Conservation (phyloP, 2,888 invertebrate species). For the Cerastis rubricosa region DNA sequence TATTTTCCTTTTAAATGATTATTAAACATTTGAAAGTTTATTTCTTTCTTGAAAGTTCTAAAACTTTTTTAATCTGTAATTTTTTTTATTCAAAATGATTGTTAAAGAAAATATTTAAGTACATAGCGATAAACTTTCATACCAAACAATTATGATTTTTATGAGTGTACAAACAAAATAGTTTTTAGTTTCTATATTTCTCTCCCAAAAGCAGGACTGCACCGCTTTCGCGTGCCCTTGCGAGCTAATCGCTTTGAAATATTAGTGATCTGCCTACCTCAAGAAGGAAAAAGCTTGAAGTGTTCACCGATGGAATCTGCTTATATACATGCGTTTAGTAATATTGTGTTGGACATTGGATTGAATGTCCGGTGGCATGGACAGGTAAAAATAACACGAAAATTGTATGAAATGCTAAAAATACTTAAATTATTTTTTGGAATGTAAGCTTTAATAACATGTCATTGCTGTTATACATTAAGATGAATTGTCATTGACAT, state of each 20-base stretch:
- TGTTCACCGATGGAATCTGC: conserved; percentile 47
- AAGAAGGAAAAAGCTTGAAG: conserved; percentile 51
- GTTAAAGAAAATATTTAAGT: conserved; percentile 14
- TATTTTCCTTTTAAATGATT: conserved; percentile 26
- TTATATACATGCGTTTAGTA: conserved; percentile 13
- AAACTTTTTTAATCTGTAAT: background rate
- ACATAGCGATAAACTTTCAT: conserved; percentile 52
- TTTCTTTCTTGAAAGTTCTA: conserved; percentile 19
- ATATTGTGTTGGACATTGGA: background rate
- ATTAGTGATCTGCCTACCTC: conserved; percentile 55
- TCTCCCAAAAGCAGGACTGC: conserved; percentile 73
- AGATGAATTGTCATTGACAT: conserved; percentile 10
- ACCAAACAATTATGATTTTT: conserved; percentile 18
- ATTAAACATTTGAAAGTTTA: conserved; percentile 53
- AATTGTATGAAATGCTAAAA: conserved; percentile 3
- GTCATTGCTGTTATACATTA: conserved; percentile 44
- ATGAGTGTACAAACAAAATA: conserved; percentile 51
- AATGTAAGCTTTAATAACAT: conserved; percentile 42
- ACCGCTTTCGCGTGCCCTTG: conserved; percentile 69
- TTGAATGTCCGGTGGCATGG: conserved; percentile 7
- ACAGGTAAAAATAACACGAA: conserved; percentile 3
- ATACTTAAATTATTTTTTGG: conserved; percentile 12
- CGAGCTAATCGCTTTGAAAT: conserved; percentile 64
- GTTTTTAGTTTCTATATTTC: conserved; percentile 54
- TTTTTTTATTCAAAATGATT: background rate